Conservation (phyloP, 2,888 invertebrate genomes). For the Lathronympha strigana region DNA sequence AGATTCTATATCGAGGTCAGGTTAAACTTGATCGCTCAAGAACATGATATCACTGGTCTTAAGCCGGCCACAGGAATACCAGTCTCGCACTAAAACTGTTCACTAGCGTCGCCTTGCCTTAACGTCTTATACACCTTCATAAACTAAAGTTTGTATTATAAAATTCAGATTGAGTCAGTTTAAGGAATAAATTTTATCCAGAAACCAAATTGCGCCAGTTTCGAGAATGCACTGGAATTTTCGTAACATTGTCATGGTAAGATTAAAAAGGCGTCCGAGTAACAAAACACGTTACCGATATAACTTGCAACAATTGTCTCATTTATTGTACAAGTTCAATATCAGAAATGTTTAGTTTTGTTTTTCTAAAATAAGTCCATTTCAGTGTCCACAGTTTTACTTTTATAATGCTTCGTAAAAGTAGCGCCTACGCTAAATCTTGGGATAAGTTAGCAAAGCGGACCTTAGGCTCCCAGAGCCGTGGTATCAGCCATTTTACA, state of each 20-base stretch:
- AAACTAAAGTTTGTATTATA: neutral
- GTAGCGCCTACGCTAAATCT: too few species aligned
- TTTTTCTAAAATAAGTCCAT: too few species aligned
- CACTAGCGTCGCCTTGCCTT: neutral
- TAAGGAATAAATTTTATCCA: conserved; percentile 7
- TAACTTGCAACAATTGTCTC: neutral
- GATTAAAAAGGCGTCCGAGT: neutral
- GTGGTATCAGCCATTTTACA: too few species aligned
- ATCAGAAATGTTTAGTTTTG: too few species aligned
- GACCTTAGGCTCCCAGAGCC: too few species aligned
- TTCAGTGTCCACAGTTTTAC: too few species aligned
- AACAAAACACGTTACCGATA: neutral
- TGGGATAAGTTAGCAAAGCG: too few species aligned
- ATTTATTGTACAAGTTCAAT: too few species aligned
- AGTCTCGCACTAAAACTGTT: neutral
- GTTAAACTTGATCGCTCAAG: neutral
- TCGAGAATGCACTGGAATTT: neutral
- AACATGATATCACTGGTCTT: neutral
- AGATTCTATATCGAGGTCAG: neutral
- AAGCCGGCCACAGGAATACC: neutral
- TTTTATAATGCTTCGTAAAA: too few species aligned
- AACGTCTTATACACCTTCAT: neutral
- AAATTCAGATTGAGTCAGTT: neutral
- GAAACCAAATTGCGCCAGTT: neutral
- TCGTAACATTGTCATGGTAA: neutral